Percentiles rank a stretch among this genome's conserved stretches.
These are phyloP conservation scores for Gerosis bhagava DNA, from an alignment of 2,888 invertebrate genomes.

Conservation along the genomic window DNA sequence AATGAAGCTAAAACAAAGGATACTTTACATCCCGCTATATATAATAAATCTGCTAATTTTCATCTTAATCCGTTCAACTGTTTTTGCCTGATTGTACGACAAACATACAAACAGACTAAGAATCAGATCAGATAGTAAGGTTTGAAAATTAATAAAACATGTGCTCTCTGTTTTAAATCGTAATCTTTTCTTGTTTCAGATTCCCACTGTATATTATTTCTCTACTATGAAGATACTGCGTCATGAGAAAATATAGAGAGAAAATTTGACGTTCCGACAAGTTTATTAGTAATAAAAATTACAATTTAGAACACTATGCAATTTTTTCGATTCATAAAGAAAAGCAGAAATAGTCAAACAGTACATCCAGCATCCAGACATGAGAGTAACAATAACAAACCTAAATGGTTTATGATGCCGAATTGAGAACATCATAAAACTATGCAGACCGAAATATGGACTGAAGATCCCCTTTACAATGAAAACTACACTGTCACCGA, in stretches of 20 bases:
- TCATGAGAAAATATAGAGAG: neutral
- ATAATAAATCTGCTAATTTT: too few relatives aligned
- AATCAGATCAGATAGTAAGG: too few relatives aligned
- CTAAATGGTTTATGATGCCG: constrained; percentile 65
- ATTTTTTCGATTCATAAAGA: constrained; percentile 18
- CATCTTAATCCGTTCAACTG: too few relatives aligned
- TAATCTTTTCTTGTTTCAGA: constrained; percentile 17
- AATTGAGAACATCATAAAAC: constrained; percentile 56
- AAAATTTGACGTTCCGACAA: constrained; percentile 5
- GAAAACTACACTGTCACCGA: constrained; percentile 44
- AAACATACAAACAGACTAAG: too few relatives aligned
- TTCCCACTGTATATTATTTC: neutral
- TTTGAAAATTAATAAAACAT: too few relatives aligned
- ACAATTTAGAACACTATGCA: constrained; percentile 30
- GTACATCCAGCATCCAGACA: constrained; percentile 42
- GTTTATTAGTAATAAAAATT: constrained; percentile 1
- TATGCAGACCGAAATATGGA: constrained; percentile 70
- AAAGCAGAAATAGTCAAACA: constrained; percentile 33
- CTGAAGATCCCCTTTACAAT: constrained; percentile 49
- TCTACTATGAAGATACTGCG: constrained; percentile 1
- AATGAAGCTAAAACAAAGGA: too few relatives aligned
- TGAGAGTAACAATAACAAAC: constrained; percentile 54
- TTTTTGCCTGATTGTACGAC: too few relatives aligned
- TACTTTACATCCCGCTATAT: too few relatives aligned
- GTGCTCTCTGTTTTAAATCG: too few relatives aligned